Evolutionary conservation across 2,113 vertebrate species (phyloP).

Genomic region (Amazona guildingii): DNA sequence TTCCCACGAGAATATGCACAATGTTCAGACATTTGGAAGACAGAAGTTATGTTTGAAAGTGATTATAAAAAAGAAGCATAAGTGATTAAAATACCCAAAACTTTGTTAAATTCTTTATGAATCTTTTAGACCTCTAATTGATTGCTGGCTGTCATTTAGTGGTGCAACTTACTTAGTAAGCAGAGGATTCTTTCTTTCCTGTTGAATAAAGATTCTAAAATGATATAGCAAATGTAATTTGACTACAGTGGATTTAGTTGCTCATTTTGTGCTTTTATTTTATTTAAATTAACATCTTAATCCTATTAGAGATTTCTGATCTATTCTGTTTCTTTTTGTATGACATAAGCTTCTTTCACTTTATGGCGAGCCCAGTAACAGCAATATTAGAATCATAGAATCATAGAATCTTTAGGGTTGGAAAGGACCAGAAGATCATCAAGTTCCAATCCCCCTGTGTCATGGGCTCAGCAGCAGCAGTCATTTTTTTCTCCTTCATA

Average conservation of each 20-base stretch:
- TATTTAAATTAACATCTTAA: neutral
- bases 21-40: constrained; percentile 20
- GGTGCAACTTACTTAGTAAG: neutral
- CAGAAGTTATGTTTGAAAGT: constrained; percentile 21
- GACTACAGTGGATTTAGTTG: constrained; percentile 5
- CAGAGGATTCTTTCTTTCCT: constrained; percentile 31
- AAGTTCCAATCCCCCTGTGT: no score
- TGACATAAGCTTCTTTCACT: neutral
- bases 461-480: no score
- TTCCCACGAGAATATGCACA: constrained; percentile 26
- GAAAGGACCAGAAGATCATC: no score
- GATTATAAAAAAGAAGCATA: constrained; percentile 36
- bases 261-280: neutral
- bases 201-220: constrained; percentile 2
- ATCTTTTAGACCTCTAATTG: constrained; percentile 45
- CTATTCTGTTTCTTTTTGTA: neutral
- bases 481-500: no score
- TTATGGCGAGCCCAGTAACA: neutral
- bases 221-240: neutral
- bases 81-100: constrained; percentile 53
- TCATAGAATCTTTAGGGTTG: no score
- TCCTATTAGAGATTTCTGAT: constrained; percentile 20
- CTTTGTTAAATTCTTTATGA: constrained; percentile 52
- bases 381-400: neutral
- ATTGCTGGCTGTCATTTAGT: neutral